A percentile compares a stretch with the other conserved stretches of the same genome.
Evolutionary conservation across 2,113 vertebrate genomes (phyloP).

Genomic region (Aplodontia rufa): DNA sequence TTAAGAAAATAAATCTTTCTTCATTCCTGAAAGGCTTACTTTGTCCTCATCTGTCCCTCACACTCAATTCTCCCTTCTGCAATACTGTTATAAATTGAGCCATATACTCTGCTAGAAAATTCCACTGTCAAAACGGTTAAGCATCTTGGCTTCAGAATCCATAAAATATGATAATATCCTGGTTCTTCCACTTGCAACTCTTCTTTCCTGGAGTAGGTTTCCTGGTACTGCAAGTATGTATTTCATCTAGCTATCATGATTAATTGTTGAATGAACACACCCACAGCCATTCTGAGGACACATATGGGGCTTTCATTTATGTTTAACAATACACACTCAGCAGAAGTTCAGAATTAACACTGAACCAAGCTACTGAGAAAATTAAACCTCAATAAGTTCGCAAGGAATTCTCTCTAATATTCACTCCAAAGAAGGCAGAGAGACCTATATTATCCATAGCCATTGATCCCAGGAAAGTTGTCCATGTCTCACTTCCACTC

Average conservation of each 20-base stretch:
- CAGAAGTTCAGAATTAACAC: neutral
- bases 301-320: neutral
- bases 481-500: neutral
- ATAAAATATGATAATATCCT: neutral
- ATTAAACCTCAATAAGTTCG: neutral
- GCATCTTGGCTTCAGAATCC: neutral
- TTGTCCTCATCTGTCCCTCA: neutral
- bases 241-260: neutral
- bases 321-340: neutral
- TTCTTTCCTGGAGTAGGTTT: too few relatives aligned
- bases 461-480: neutral
- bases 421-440: neutral
- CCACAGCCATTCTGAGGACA: neutral
- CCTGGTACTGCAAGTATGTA: rapidly evolving
- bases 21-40: too few relatives aligned
- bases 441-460: neutral
- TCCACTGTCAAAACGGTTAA: too few relatives aligned
- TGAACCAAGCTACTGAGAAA: neutral
- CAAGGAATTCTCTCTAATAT: neutral
- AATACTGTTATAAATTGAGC: neutral
- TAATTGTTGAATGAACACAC: neutral
- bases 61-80: rapidly evolving
- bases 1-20: neutral
- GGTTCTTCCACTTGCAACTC: too few relatives aligned
- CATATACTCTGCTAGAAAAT: neutral